phyloP scores from a whole-genome alignment of 37 sponge, comb jelly and placozoan species.

The Halisarca cf. caerulea region DNA sequence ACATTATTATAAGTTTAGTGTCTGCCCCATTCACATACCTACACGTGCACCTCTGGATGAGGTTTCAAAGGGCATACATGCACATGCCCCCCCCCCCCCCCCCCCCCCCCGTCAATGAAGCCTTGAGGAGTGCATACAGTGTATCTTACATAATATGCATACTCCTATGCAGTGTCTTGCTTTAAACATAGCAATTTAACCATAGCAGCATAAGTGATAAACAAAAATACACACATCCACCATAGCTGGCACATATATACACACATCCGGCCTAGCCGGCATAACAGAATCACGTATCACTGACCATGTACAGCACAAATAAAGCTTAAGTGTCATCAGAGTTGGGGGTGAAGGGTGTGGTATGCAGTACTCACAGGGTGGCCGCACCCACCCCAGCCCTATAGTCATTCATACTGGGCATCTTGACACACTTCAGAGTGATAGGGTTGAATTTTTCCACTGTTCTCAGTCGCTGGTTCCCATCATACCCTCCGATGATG shows the following conservation, averaged over 20 bases:
- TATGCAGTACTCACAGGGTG: not conserved
- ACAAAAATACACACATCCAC: too few relatives aligned
- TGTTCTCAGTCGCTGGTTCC: constrained; percentile 75
- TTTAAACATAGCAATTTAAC: too few relatives aligned
- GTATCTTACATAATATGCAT: too few relatives aligned
- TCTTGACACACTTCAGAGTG: not conserved
- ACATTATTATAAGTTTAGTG: too few relatives aligned
- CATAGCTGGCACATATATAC: not conserved
- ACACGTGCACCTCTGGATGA: too few relatives aligned
- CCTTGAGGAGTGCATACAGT: too few relatives aligned
- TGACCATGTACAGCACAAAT: not conserved
- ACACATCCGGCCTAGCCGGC: not conserved
- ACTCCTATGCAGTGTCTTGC: too few relatives aligned
- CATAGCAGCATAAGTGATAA: too few relatives aligned
- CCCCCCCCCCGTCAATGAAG: too few relatives aligned
- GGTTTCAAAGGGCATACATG: too few relatives aligned
- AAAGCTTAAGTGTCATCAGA: not conserved
- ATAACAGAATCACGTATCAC: not conserved
- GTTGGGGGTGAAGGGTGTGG: not conserved
- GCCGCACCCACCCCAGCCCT: constrained; percentile 17
- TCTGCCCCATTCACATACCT: too few relatives aligned
- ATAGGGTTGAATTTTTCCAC: constrained; percentile 78
- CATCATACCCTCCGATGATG: constrained; percentile 91
- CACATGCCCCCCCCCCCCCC: too few relatives aligned
- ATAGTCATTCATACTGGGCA: constrained; percentile 21